phyloP scores from a whole-genome alignment of 2,888 invertebrate genomes.

The Abrostola tripartita region DNA sequence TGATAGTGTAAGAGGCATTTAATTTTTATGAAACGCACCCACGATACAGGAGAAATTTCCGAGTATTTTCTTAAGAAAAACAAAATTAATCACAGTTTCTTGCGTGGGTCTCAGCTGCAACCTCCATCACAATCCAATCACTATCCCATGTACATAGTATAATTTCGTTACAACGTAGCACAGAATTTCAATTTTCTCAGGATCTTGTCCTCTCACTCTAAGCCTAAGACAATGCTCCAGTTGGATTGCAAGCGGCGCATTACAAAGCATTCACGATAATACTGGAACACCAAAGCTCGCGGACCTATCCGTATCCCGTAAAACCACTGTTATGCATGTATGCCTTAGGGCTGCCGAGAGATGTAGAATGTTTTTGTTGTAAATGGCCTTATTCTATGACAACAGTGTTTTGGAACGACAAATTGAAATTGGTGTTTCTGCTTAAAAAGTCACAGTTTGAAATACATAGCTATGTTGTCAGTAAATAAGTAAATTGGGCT shows the following conservation, averaged over 20 bases:
- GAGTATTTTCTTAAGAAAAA: no score
- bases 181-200: neutral
- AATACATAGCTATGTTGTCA: no score
- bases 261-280: conserved; percentile 27
- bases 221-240: conserved; percentile 21
- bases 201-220: neutral
- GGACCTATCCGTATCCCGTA: conserved; percentile 39
- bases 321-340: conserved; percentile 44
- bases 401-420: no score
- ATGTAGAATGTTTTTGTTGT: neutral
- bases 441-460: no score
- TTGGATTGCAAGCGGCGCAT: conserved; percentile 4
- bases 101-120: no score
- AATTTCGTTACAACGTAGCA: neutral
- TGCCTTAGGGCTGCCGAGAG: conserved; percentile 28
- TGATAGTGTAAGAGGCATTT: no score
- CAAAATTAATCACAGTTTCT: no score
- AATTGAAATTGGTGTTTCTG: no score
- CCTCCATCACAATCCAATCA: no score
- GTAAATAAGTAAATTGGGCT: no score
- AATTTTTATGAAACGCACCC: no score
- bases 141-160: neutral
- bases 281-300: conserved; percentile 16
- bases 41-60: no score
- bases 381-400: neutral